Evolutionary conservation across 2,888 invertebrate genomes (phyloP).

Genomic region (Escarpia spicata): DNA sequence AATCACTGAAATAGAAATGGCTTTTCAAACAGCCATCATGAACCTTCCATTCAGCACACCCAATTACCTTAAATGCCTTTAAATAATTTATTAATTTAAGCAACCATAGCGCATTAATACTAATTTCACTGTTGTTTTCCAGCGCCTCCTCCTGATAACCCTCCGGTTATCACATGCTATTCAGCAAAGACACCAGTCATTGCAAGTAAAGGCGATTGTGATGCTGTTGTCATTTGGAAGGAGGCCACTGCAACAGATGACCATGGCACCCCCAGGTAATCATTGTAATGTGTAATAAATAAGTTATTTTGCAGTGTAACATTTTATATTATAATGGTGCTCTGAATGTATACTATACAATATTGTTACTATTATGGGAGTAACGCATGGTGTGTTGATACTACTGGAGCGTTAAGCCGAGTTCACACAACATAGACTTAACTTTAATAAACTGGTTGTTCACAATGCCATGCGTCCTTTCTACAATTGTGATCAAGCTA

Average conservation of each 20-base stretch:
- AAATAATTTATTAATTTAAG: no score
- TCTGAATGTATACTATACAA: neutral
- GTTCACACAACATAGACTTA: no score
- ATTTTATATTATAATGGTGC: neutral
- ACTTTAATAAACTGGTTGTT: no score
- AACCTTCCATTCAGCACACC: no score
- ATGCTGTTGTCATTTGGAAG: neutral
- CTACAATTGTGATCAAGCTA: no score
- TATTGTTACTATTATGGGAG: no score
- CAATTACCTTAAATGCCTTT: no score
- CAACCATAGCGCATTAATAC: neutral
- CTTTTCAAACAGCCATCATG: no score
- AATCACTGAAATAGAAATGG: no score
- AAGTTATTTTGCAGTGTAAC: neutral
- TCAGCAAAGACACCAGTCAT: neutral
- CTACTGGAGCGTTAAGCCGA: no score
- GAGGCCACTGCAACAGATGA: neutral
- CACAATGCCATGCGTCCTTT: no score
- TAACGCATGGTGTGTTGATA: no score
- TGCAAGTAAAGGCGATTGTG: neutral
- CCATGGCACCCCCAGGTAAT: neutral
- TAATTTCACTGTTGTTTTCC: neutral
- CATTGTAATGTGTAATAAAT: neutral
- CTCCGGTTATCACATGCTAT: neutral
- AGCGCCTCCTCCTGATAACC: neutral